Percentiles rank a stretch among this genome's conserved stretches.
phyloP scores from a whole-genome alignment of 2,113 vertebrate genomes.

The Hydropotes inermis region DNA sequence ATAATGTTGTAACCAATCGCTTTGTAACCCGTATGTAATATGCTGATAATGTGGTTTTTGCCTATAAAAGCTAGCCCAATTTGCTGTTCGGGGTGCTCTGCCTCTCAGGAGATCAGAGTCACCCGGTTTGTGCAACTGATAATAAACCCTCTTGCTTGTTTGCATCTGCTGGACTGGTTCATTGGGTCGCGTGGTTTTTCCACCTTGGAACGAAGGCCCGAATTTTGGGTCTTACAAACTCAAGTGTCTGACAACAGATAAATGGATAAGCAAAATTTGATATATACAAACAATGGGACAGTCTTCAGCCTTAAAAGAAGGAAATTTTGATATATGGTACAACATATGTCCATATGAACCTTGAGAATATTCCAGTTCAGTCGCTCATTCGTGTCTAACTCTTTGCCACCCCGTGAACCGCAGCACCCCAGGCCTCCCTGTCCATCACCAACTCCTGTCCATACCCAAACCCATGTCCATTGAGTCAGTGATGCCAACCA shows the following conservation, averaged over 20 bases:
- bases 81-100: too few relatives aligned
- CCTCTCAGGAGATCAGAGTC: too few relatives aligned
- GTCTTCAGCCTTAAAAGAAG: background rate
- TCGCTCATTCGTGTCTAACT: background rate
- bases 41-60: too few relatives aligned
- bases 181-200: too few relatives aligned
- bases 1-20: too few relatives aligned
- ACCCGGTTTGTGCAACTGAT: too few relatives aligned
- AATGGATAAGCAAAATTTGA: background rate
- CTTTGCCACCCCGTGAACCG: background rate
- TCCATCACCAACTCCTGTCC: background rate
- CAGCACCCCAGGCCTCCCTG: background rate
- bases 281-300: background rate
- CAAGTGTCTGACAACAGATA: background rate
- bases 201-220: too few relatives aligned
- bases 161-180: too few relatives aligned
- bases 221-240: too few relatives aligned
- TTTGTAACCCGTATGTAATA: too few relatives aligned
- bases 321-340: background rate
- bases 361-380: background rate
- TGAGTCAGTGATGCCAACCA: background rate
- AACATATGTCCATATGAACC: background rate
- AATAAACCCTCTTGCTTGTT: too few relatives aligned
- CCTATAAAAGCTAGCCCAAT: too few relatives aligned
- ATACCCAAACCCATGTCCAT: background rate